These are phyloP conservation scores for Eupithecia exiguata DNA, from an alignment of 2,888 invertebrate species.

Conservation along the genomic window DNA sequence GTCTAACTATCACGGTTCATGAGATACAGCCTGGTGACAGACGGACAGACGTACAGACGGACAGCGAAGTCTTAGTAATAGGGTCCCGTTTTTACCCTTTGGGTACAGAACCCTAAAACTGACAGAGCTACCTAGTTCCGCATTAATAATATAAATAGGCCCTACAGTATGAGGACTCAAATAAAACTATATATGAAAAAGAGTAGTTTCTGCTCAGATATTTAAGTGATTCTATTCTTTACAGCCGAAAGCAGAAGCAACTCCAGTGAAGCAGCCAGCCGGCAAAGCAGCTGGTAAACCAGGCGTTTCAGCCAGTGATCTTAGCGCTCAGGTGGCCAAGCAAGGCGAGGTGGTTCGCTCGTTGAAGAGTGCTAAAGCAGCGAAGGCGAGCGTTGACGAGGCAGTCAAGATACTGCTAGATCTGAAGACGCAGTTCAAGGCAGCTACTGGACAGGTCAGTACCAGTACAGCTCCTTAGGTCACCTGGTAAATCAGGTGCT, in stretches of 20 bases:
- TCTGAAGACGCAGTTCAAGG: conserved; percentile 90
- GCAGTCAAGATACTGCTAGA: conserved; percentile 84
- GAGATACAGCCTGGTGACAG: too few relatives aligned
- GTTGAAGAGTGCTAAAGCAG: conserved; percentile 86
- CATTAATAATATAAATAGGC: not conserved
- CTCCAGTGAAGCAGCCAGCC: conserved; percentile 54
- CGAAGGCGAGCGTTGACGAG: conserved; percentile 67
- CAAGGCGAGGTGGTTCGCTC: conserved; percentile 24
- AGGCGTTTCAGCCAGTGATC: not conserved
- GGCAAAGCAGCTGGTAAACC: conserved; percentile 41
- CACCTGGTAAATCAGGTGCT: not conserved
- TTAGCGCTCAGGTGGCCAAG: conserved; percentile 15
- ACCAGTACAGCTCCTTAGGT: not conserved
- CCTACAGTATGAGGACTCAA: not conserved
- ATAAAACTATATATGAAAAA: not conserved
- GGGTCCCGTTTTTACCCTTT: too few relatives aligned
- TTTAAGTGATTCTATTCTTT: conserved; percentile 24
- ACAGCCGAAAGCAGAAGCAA: conserved; percentile 64
- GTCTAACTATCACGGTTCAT: too few relatives aligned
- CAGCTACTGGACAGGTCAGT: conserved; percentile 63
- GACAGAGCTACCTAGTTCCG: not conserved
- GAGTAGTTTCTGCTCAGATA: not conserved
- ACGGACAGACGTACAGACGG: too few relatives aligned
- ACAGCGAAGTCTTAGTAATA: too few relatives aligned
- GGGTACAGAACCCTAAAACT: too few relatives aligned